Evolutionary conservation across 1,140 invertebrate genomes (phyloP), one percentile per base, ranked within the genome.

Genomic region (Doryteuthis pealeii): DNA sequence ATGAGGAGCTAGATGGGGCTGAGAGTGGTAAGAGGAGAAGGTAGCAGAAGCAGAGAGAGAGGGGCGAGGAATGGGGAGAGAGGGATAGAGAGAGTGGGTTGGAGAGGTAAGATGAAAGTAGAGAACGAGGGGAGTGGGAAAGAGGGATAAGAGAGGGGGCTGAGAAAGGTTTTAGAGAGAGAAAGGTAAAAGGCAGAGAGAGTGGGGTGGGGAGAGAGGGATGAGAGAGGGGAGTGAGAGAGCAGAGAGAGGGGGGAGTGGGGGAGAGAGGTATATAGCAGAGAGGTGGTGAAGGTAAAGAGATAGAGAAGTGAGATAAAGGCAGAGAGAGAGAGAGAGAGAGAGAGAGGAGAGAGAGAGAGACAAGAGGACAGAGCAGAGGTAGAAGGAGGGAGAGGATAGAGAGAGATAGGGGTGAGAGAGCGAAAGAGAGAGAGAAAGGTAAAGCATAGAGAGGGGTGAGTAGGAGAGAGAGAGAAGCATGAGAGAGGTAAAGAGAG

Each of bases 161-260:
- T 12, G 58, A 14, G 5, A 49, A 70, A 69, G 30, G 0, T 22
- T 54, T 69, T 43, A 33, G 28, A 28, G 22, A 31, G 66, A 2
- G 28, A 43, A 43, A 69, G 6, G 31, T 1, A 15, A 49, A 32
- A 65, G 8, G 15, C 32, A 33, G 15, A 33, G 54, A 4, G 14
- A 65, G 43, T 77, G 78, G 92, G 91, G 81, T 82, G 91, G 78
- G 91, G 91, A 6, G 92, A 92, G 91, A 92, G 92, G 87, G 91
- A 91, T 0, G 87, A 85, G 77, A 92, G n/a, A n/a, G n/a, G n/a
- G n/a, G n/a, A n/a, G n/a, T n/a, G n/a, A n/a, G n/a, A n/a, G n/a
- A n/a, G n/a, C n/a, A n/a, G n/a, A n/a, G n/a, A n/a, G n/a, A n/a
- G n/a, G n/a, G n/a, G n/a, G n/a, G n/a, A n/a, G n/a, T 92, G 80